These are phyloP conservation scores for Gymnarchus niloticus DNA, from an alignment of 2,113 vertebrate species.

Conservation along the genomic window DNA sequence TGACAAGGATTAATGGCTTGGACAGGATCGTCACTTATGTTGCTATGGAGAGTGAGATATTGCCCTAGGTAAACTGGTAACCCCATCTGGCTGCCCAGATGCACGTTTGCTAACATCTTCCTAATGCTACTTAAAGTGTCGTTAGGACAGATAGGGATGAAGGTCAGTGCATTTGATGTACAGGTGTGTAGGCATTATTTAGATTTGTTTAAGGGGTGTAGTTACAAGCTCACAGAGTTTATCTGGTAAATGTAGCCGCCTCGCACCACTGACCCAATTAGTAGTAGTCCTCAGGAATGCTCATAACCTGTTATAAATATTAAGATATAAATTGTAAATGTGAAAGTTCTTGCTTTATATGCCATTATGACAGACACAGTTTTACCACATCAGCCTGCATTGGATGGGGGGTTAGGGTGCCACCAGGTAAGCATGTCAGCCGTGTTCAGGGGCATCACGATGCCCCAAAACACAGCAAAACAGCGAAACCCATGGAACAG, in stretches of 20 bases:
- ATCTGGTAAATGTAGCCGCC: too few relatives aligned
- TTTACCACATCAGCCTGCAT: background rate
- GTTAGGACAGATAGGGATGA: background rate
- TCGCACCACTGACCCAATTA: too few relatives aligned
- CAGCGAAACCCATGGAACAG: background rate
- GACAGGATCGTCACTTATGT: background rate
- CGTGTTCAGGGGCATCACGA: background rate
- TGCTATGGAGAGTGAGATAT: background rate
- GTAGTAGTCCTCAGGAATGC: too few relatives aligned
- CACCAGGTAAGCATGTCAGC: background rate
- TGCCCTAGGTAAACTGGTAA: background rate
- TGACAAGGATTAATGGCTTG: background rate
- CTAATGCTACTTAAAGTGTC: background rate
- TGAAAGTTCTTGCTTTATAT: too few relatives aligned
- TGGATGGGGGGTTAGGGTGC: background rate
- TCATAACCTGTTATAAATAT: too few relatives aligned
- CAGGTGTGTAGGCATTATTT: too few relatives aligned
- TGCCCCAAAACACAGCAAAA: background rate
- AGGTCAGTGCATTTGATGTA: too few relatives aligned
- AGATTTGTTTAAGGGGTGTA: too few relatives aligned
- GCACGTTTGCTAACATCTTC: background rate
- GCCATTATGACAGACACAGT: background rate
- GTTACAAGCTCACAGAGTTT: too few relatives aligned
- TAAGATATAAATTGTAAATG: too few relatives aligned
- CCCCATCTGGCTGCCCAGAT: background rate